phyloP scores from a whole-genome alignment of 2,113 vertebrate genomes.

The Plecturocebus donacophilus region DNA sequence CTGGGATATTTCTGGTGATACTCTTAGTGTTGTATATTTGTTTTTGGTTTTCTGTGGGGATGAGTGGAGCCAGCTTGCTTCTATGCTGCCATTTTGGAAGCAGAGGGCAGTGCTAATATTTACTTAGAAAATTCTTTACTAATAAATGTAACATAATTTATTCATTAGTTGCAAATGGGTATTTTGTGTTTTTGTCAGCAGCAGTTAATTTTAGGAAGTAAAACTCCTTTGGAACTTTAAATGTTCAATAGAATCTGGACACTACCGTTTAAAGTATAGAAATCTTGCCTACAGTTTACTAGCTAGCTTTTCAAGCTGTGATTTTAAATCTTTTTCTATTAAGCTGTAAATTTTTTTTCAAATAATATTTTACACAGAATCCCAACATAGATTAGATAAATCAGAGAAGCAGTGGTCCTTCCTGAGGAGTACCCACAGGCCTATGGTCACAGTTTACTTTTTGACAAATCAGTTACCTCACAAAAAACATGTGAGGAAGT shows the following conservation, averaged over 20 bases:
- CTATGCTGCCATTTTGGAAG: background rate
- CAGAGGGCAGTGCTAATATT: background rate
- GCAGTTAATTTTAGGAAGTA: background rate
- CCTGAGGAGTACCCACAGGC: background rate
- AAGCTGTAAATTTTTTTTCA: background rate
- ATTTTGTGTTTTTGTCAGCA: background rate
- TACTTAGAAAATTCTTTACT: background rate
- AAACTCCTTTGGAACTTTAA: background rate
- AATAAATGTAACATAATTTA: background rate
- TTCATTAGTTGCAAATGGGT: background rate
- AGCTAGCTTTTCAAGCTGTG: background rate
- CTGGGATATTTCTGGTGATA: background rate
- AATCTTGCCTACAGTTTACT: background rate
- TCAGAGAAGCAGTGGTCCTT: background rate
- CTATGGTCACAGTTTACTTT: background rate
- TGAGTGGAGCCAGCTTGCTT: background rate
- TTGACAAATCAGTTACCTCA: background rate
- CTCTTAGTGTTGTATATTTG: background rate
- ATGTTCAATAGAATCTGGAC: background rate
- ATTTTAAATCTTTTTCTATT: background rate
- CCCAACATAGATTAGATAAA: background rate
- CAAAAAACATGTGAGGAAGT: background rate
- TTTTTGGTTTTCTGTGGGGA: background rate
- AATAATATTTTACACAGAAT: background rate
- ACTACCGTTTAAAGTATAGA: background rate